Conservation (phyloP, 2,797 vertebrate species). For the Typhlichthys eigenmanni region DNA sequence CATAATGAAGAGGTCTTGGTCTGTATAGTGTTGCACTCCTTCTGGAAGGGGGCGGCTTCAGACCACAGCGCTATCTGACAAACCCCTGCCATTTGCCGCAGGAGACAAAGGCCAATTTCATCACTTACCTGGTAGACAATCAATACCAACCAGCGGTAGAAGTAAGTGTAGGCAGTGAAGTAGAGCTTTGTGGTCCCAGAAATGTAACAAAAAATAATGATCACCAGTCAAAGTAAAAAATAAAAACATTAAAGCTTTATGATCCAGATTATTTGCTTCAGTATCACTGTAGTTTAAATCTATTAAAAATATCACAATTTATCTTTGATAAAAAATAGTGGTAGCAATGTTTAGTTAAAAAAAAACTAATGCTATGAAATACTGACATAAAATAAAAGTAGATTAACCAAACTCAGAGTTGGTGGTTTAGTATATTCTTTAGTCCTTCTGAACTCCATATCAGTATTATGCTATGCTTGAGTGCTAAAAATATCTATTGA, state of each 20-base stretch:
- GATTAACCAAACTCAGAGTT: slow-evolving; percentile 21
- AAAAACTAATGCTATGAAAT: no score
- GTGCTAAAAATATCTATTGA: slow-evolving; percentile 53
- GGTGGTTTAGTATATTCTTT: slow-evolving; percentile 31
- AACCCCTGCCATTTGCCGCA: slow-evolving; percentile 39
- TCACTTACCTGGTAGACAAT: slow-evolving; percentile 65
- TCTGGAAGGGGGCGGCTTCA: slow-evolving; percentile 13
- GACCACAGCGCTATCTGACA: slow-evolving; percentile 49
- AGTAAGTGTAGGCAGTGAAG: slow-evolving; percentile 28
- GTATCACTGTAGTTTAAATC: slow-evolving; percentile 17
- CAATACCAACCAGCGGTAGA: slow-evolving; percentile 54
- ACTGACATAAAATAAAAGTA: slow-evolving; percentile 29
- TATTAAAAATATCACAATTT: slow-evolving; percentile 19
- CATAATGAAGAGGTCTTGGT: slow-evolving; percentile 41
- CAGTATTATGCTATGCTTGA: slow-evolving; percentile 43
- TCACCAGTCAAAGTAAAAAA: slow-evolving; percentile 23
- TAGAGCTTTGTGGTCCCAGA: slow-evolving; percentile 21
- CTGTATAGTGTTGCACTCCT: slow-evolving; percentile 30
- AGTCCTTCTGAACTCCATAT: slow-evolving; percentile 39
- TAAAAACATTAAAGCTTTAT: slow-evolving; percentile 29
- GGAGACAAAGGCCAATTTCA: slow-evolving; percentile 67
- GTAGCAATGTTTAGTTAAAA: no score
- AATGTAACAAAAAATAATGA: slow-evolving; percentile 28
- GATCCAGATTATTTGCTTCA: slow-evolving; percentile 17
- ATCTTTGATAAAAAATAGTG: slow-evolving; percentile 8